Evolutionary conservation across 2,113 vertebrate genomes (phyloP).

Genomic region (Myanophis thanlyinensis): DNA sequence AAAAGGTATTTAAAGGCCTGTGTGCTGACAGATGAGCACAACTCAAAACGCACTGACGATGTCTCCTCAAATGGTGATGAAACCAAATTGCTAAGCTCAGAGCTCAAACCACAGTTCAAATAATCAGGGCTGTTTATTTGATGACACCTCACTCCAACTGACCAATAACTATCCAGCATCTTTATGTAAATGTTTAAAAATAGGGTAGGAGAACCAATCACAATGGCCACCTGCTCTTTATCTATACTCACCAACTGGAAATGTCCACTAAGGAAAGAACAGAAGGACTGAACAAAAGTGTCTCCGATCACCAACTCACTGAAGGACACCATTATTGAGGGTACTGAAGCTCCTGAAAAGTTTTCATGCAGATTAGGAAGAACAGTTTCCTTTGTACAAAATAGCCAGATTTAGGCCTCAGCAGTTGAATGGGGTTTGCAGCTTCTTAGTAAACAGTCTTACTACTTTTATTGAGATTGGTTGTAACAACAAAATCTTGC

Average conservation of each 20-base stretch:
- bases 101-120: too few relatives aligned
- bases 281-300: not conserved
- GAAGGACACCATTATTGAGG: not conserved
- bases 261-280: not conserved
- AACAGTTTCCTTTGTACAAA: not conserved
- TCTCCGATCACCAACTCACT: not conserved
- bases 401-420: not conserved
- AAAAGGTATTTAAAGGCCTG: too few relatives aligned
- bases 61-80: too few relatives aligned
- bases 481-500: not conserved
- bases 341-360: not conserved
- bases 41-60: too few relatives aligned
- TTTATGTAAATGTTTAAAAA: not conserved
- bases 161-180: not conserved
- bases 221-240: not conserved
- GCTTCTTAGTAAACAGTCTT: not conserved
- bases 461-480: not conserved
- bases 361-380: not conserved
- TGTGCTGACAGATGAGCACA: too few relatives aligned
- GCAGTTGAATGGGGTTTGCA: not conserved
- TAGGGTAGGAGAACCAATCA: not conserved
- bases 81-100: too few relatives aligned
- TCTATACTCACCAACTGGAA: not conserved
- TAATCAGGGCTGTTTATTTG: too few relatives aligned
- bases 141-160: not conserved